These are phyloP conservation scores for Spilarctia lutea DNA, from an alignment of 2,888 invertebrate species.

Conservation along the genomic window DNA sequence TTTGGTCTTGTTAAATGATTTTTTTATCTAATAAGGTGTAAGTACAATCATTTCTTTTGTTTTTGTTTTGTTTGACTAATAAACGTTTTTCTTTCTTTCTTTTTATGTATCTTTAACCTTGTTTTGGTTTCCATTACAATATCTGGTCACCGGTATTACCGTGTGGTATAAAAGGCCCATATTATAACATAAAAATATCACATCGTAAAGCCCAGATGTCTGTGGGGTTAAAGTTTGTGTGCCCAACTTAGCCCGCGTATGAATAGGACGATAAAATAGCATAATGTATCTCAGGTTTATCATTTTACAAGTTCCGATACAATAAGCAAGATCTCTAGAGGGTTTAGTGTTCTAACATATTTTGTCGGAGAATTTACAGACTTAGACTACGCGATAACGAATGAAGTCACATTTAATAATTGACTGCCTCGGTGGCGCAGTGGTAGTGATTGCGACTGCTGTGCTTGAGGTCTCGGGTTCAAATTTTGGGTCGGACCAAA, in stretches of 20 bases:
- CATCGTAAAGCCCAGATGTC: conserved; percentile 23
- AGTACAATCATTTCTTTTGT: no score
- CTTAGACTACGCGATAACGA: not conserved
- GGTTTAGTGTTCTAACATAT: not conserved
- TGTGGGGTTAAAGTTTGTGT: conserved; percentile 17
- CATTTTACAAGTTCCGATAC: conserved; percentile 13
- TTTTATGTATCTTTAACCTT: not conserved
- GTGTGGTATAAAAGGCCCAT: conserved; percentile 6
- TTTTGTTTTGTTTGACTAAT: no score
- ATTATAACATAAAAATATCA: conserved; percentile 11
- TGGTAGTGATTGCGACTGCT: no score
- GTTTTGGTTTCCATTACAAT: not conserved
- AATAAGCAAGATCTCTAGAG: not conserved
- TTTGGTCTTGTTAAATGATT: no score
- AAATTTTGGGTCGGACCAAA: no score
- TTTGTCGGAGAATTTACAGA: not conserved
- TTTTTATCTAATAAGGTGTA: no score
- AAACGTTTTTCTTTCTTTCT: no score
- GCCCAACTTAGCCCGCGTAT: conserved; percentile 9
- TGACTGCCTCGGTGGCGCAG: no score
- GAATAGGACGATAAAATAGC: conserved; percentile 17
- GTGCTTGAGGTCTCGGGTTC: no score
- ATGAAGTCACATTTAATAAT: no score
- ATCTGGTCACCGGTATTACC: not conserved
- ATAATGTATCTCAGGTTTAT: conserved; percentile 17